Evolutionary conservation across 2,888 invertebrate genomes (phyloP), one percentile per base, ranked within the genome.

Genomic region (Xanthorhoe designata): DNA sequence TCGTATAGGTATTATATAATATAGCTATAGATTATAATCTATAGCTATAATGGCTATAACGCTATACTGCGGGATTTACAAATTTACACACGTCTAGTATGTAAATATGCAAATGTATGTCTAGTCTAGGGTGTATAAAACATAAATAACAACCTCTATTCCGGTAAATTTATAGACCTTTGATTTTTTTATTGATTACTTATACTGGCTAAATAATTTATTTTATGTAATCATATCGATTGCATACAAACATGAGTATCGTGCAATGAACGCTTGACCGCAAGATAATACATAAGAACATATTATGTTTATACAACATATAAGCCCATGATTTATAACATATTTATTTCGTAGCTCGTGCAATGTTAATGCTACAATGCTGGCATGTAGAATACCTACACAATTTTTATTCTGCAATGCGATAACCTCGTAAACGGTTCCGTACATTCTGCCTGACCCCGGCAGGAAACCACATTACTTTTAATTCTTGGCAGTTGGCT

Each of bases 401-500:
- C 24, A 56, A 68, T 54, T 69, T 64, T 67, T 66, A 58, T 70
- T 70, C 64, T 63, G 61, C 66, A 66, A 54, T 64, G 64, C 69
- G 69, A 60, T 69, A 66, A 66, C 66, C 66, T 69, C 66, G 61
- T 61, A 65, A 66, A 54, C 57, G 66, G 57, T 49, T 61, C 42
- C 56, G 52, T 65, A 62, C 59, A 49, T 69, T 52, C 64, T 66
- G 60, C 61, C 60, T 59, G 64, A 71, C 65, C 66, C 64, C 66
- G 61, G 64, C 59, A 60, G 69, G 64, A 61, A 68, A 49, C 64
- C 61, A 71, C 69, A 68, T 70, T 61, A 62, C 64, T 71, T 66
- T 70, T 74, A 70, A 70, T 68, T 70, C 67, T 67, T 71, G 70
- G 72, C 69, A 68, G 67, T 69, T 45, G 51, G 49, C 64, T 64